Base-by-base conservation (phyloP, 2,888 invertebrate species). In the Neoitamus cyanurus region DNA sequence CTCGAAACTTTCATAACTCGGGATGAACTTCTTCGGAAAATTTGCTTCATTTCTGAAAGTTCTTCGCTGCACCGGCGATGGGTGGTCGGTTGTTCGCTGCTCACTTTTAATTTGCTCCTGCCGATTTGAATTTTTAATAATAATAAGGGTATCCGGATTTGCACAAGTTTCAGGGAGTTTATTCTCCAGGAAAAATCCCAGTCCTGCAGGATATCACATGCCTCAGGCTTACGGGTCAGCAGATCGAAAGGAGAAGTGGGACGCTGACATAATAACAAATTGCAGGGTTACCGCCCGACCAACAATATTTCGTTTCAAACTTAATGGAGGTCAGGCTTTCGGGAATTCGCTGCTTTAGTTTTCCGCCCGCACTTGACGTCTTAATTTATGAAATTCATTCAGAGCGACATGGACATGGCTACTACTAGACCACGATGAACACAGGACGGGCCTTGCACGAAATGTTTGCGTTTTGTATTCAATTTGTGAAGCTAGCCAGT, bases 71-170 rank as follows among this genome's bases (percentile, higher is more conserved):
- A 58, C 9, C 25, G 25, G 20, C 13, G 37, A 2, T 11, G 9
- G 7, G 58, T 20, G 20, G 58, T 9, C 58, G 58, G 3, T 20
- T 15, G 58, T 7, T 75, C 75, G 11, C 42, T 15, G 36, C 73
- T 73, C 20, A 42, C 37, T 75, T 75, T 75, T 42, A 75, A 42
- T 75, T 75, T 42, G 20, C 13, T 30, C 28, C 75, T 28, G 42
- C 42, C 75, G 42, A 42, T 75, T 75, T 75, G 42, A 75, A 75
- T 75, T 75, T 75, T 75, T 75, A 75, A 75, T 75, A 75, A 75
- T 75, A 34, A 13, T 25, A 75, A 75, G 58, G 58, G 25, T 25
- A 20, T 42, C 28, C 3, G 75, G 75, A 75, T 75, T 42, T 25
- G 28, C n/a, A 13, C 42, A 75, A 75, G 28, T 15, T 75, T 75